A percentile compares a stretch with the other conserved stretches of the same genome.
Conservation (phyloP, 2,888 invertebrate genomes). For the Drosophila prolongata region DNA sequence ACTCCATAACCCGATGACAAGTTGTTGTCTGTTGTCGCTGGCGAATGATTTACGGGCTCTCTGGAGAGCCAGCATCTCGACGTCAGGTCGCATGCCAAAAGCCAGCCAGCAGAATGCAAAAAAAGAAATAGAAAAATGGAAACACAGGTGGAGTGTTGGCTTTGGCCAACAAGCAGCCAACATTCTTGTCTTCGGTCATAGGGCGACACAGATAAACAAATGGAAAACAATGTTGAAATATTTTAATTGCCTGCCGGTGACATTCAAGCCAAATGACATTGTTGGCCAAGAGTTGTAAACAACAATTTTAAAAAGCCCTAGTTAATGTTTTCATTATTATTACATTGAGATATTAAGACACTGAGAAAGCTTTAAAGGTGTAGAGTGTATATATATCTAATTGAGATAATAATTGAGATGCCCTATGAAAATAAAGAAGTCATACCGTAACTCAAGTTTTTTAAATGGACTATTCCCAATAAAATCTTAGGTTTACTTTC, state of each 20-base stretch:
- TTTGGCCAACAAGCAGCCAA: slow-evolving; percentile 30
- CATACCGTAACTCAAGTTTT: too few species aligned
- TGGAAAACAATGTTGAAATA: slow-evolving; percentile 29
- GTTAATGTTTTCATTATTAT: background rate
- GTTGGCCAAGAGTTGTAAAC: background rate
- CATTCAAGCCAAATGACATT: slow-evolving; percentile 9
- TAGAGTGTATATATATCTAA: background rate
- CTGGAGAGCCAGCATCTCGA: slow-evolving; percentile 30
- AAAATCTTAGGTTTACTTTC: too few species aligned
- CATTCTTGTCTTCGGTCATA: slow-evolving; percentile 39
- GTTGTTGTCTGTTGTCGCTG: slow-evolving; percentile 79
- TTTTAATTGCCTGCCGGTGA: slow-evolving; percentile 31
- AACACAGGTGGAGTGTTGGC: slow-evolving; percentile 36
- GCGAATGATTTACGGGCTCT: slow-evolving; percentile 72
- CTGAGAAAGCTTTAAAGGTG: background rate
- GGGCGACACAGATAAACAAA: slow-evolving; percentile 31
- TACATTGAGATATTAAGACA: too few species aligned
- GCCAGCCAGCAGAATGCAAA: slow-evolving; percentile 11
- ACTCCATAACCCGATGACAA: slow-evolving; percentile 62
- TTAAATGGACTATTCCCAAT: too few species aligned
- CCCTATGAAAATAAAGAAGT: too few species aligned
- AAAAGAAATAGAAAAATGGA: slow-evolving; percentile 4
- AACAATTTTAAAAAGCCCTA: background rate
- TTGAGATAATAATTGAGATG: too few species aligned
- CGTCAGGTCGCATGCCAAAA: slow-evolving; percentile 48